Conservation (phyloP, 2,797 vertebrate species). For the Pristis pectinata region DNA sequence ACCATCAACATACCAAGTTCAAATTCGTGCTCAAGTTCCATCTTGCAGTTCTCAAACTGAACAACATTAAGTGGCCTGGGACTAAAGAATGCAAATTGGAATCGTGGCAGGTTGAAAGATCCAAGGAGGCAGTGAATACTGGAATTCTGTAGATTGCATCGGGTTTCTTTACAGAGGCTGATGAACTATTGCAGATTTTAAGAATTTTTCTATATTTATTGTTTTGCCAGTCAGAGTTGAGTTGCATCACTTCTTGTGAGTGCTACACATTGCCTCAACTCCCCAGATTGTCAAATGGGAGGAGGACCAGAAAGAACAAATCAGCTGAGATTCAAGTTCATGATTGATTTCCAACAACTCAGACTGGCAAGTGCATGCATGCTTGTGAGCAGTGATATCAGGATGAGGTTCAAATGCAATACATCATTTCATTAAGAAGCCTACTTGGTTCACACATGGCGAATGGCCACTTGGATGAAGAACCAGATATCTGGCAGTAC, state of each 20-base stretch:
- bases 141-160: neutral
- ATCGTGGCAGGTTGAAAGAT: neutral
- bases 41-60: neutral
- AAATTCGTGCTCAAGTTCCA: neutral
- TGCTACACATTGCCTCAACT: neutral
- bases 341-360: neutral
- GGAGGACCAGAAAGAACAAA: neutral
- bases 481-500: too few species aligned
- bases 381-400: neutral
- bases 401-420: neutral
- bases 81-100: neutral
- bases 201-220: neutral
- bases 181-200: neutral
- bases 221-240: neutral
- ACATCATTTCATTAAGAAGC: neutral
- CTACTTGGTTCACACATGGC: neutral
- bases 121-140: neutral
- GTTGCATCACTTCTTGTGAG: neutral
- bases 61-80: too few species aligned
- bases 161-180: neutral
- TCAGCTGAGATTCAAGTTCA: neutral
- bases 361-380: neutral
- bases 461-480: neutral
- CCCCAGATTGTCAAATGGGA: neutral
- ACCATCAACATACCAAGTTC: neutral